These are phyloP conservation scores for Fulmarus glacialis DNA, from an alignment of 2,113 vertebrate species.

Conservation along the genomic window DNA sequence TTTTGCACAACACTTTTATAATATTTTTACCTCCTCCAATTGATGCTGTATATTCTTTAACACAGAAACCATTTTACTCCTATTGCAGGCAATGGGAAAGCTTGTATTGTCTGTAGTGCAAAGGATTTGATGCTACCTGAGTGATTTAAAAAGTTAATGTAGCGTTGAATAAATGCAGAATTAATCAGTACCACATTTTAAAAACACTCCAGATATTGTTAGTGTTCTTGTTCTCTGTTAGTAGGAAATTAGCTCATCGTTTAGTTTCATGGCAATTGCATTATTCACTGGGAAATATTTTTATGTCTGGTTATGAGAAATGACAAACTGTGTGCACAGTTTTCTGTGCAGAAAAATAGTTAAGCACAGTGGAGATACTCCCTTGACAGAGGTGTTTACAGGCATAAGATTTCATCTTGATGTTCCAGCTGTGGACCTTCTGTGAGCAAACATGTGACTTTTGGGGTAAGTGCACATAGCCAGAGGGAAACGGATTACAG, in stretches of 20 bases:
- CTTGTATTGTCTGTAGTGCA: background rate
- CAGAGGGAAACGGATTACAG: background rate
- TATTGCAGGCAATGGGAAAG: background rate
- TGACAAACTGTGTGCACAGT: background rate
- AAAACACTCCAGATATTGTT: background rate
- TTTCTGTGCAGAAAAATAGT: background rate
- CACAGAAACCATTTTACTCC: background rate
- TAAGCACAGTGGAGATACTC: background rate
- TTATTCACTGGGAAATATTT: background rate
- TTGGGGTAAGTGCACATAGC: background rate
- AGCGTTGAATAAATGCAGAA: background rate
- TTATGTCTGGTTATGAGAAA: background rate
- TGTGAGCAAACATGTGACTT: background rate
- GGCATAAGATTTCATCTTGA: background rate
- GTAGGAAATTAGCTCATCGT: background rate
- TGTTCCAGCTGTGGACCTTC: background rate
- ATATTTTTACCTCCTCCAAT: background rate
- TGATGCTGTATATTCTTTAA: background rate
- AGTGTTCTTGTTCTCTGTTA: background rate
- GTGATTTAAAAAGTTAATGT: background rate
- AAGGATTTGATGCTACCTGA: background rate
- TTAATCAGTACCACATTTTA: background rate
- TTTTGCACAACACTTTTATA: background rate
- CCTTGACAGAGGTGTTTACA: background rate
- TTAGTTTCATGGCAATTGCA: background rate